A percentile compares a stretch with the other conserved stretches of the same genome.
Conservation (phyloP, 1,140 invertebrate genomes). For the Homarus americanus region DNA sequence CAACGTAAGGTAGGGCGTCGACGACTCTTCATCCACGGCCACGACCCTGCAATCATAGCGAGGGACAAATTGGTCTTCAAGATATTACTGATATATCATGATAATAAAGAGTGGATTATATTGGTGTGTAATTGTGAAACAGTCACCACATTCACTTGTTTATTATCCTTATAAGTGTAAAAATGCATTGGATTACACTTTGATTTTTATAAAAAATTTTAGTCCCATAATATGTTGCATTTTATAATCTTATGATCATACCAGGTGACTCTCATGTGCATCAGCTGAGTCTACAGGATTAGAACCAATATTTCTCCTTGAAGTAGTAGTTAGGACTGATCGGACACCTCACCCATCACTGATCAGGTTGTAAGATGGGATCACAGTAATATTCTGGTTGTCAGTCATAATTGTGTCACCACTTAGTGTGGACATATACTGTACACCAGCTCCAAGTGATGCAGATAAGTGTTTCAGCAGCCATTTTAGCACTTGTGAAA, state of each 20-base stretch:
- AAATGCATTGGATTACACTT: background rate
- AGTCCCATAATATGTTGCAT: background rate
- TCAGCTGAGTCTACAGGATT: too few relatives aligned
- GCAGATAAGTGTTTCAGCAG: too few relatives aligned
- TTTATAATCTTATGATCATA: slow-evolving; percentile 6
- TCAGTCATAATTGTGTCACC: too few relatives aligned
- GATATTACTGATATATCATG: slow-evolving; percentile 52
- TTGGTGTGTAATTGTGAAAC: slow-evolving; percentile 48
- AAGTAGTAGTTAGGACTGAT: too few relatives aligned
- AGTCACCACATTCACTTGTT: slow-evolving; percentile 40
- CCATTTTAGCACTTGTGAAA: too few relatives aligned
- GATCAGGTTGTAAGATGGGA: too few relatives aligned
- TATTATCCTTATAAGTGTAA: background rate
- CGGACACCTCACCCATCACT: too few relatives aligned
- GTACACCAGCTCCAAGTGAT: too few relatives aligned
- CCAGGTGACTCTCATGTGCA: too few relatives aligned
- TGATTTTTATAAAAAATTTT: background rate
- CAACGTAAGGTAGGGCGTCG: slow-evolving; percentile 73
- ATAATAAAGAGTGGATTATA: slow-evolving; percentile 43
- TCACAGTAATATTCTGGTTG: too few relatives aligned
- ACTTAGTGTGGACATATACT: too few relatives aligned
- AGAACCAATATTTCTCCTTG: too few relatives aligned
- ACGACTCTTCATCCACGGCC: slow-evolving; percentile 24
- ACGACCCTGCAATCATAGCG: slow-evolving; percentile 19
- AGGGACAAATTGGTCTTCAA: slow-evolving; percentile 30